Conservation (phyloP, 2,113 vertebrate species). For the Montifringilla adamsi region DNA sequence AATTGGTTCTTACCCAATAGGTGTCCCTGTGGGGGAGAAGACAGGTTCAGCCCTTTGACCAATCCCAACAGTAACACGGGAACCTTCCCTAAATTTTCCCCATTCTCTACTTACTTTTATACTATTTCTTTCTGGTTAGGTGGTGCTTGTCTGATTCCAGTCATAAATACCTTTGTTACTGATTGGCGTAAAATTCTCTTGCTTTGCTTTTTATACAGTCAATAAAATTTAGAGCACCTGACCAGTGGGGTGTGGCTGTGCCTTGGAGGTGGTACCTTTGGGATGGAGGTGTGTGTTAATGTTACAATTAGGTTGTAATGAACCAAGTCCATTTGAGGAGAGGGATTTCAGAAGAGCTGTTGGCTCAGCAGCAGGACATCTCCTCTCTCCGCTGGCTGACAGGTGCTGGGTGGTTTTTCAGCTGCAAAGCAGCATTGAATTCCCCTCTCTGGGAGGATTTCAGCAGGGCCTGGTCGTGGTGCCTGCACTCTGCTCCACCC, state of each 20-base stretch:
- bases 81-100: background rate
- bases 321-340: background rate
- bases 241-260: background rate
- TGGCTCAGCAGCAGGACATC: background rate
- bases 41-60: background rate
- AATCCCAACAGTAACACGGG: background rate
- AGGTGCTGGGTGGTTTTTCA: background rate
- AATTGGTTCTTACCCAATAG: background rate
- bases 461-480: background rate
- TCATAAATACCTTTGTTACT: rapidly evolving
- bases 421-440: background rate
- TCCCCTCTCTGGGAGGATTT: background rate
- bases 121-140: background rate
- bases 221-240: background rate
- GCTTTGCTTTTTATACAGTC: rapidly evolving
- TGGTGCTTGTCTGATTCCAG: background rate
- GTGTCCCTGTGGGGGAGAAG: rapidly evolving
- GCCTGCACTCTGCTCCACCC: background rate
- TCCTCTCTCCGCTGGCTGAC: background rate
- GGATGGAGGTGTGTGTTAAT: background rate
- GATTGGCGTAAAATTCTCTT: background rate
- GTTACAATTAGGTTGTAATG: background rate
- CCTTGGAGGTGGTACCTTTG: background rate
- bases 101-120: background rate
- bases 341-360: rapidly evolving